Conservation (phyloP, 2,888 invertebrate species). For the Sepioteuthis lessoniana region DNA sequence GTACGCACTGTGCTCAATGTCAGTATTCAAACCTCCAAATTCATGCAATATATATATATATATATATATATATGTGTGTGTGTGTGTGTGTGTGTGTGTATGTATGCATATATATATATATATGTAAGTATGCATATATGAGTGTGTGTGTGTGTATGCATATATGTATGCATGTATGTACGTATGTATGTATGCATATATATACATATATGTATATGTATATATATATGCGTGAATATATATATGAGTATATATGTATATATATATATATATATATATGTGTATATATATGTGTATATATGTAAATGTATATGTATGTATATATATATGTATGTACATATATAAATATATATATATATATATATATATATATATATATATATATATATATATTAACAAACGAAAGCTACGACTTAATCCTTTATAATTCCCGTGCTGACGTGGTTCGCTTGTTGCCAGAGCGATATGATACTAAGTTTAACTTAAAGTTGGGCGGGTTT, state of each 20-base stretch:
- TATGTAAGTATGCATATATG: constrained; percentile 49
- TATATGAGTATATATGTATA: background rate
- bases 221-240: constrained; percentile 46
- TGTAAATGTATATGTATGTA: background rate
- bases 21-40: background rate
- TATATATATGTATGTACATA: background rate
- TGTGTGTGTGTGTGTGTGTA: constrained; percentile 34
- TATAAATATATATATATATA: too few species aligned
- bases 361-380: too few species aligned
- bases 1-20: background rate
- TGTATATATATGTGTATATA: background rate
- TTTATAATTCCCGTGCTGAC: too few species aligned
- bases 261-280: background rate
- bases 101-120: constrained; percentile 37
- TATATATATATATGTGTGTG: too few species aligned
- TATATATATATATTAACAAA: too few species aligned
- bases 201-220: constrained; percentile 49
- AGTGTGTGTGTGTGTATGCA: too few species aligned
- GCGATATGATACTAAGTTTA: too few species aligned
- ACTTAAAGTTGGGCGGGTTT: too few species aligned
- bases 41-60: background rate
- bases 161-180: background rate
- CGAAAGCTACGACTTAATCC: too few species aligned
- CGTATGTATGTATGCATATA: constrained; percentile 44
- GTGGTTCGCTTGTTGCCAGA: too few species aligned